Base-by-base conservation (phyloP, 1,140 invertebrate species). In the Myzus persicae region DNA sequence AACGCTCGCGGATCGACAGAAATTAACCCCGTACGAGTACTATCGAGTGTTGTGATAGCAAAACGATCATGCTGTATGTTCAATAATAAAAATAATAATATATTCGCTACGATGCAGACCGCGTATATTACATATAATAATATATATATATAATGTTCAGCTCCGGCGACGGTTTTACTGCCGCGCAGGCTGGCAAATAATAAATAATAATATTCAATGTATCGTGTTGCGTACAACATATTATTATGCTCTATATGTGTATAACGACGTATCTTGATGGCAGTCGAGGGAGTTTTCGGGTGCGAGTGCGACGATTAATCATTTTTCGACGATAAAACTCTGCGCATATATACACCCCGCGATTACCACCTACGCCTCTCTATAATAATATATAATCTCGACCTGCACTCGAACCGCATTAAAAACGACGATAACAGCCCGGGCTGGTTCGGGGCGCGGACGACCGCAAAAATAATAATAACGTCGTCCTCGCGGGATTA, bases 261-360 rank as follows among this genome's bases (percentile, higher is more conserved):
- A n/a, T n/a, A 76, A 76, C 8, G 42, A n/a, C 31, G 59, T 76
- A 76, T 76, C n/a, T 76, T n/a, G 59, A 76, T n/a, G 14, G 59
- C 7, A 76, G 59, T 67, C 31, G 31, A n/a, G 31, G 59, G 31
- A 67, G 31, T n/a, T 76, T 76, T 76, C n/a, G 59, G 31, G 59
- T 11, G 9, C 18, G 59, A 76, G 59, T 11, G 9, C 18, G 59
- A 76, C 59, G n/a, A 76, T 76, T 76, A 76, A 76, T 76, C 59
- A 76, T n/a, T 76, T 67, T 76, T 76, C 59, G n/a, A 76, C 59
- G n/a, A 76, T 76, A 76, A n/a, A 36, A 76, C 59, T 67, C 31
- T 76, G n/a, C 1, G 31, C 14, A 11, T 59, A 59, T 14, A 54
- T 26, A 67, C 31, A 67, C 59, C 31, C 59, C 22, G 31, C 31